Evolutionary conservation across 1,140 invertebrate species (phyloP).

Genomic region (Sweltsa coloradensis): DNA sequence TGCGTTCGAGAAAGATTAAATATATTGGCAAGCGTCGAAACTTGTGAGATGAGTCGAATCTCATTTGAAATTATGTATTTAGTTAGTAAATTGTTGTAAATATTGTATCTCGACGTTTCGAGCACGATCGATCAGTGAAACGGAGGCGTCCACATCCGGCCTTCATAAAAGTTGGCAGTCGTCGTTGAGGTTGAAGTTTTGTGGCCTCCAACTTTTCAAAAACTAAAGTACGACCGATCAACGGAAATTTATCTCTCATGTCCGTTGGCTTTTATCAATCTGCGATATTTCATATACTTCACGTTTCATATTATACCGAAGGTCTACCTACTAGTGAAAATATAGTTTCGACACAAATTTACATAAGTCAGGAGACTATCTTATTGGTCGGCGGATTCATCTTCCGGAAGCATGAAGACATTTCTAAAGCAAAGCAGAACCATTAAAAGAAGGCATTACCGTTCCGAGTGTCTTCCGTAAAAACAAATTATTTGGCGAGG

Average conservation of each 20-base stretch:
- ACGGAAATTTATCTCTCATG: constrained; percentile 1
- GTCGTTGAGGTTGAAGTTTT: constrained; percentile 1
- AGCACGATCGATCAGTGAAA: no score
- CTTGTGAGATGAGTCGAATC: no score
- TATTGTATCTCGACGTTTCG: no score
- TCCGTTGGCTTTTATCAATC: constrained; percentile 7
- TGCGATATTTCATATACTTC: constrained; percentile 3
- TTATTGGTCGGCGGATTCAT: no score
- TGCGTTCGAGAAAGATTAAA: no score
- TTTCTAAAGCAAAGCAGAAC: constrained; percentile 9
- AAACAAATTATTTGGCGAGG: constrained; percentile 12
- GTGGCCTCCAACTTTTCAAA: constrained; percentile 1
- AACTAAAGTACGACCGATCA: constrained; percentile 6
- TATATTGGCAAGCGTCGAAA: no score
- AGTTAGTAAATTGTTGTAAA: no score
- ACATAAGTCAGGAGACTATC: no score
- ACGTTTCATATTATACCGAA: no score
- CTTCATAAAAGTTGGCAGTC: constrained; percentile 1
- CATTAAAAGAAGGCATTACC: constrained; percentile 11
- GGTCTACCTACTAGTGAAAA: no score
- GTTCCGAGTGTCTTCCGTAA: constrained; percentile 11
- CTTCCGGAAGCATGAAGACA: constrained; percentile 6
- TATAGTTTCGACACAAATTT: no score
- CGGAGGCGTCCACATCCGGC: background rate
- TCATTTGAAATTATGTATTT: no score